Conservation (phyloP, 2,113 vertebrate species). For the Patagioenas fasciata region DNA sequence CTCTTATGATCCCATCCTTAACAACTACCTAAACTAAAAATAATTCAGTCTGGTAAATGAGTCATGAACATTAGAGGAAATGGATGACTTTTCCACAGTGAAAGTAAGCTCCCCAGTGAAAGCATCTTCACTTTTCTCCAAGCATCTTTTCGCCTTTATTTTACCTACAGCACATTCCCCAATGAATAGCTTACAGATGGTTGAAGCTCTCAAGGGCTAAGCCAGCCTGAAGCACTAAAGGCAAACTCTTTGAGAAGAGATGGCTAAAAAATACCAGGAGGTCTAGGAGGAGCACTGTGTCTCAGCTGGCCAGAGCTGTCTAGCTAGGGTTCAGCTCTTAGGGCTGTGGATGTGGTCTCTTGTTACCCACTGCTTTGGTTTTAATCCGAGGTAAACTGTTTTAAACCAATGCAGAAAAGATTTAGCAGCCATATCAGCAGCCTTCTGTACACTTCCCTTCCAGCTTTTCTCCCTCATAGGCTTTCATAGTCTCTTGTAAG, state of each 20-base stretch:
- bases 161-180: slow-evolving; percentile 29
- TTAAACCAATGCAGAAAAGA: neutral
- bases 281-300: neutral
- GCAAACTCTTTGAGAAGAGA: neutral
- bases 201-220: neutral
- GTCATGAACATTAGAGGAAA: neutral
- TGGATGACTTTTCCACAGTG: neutral
- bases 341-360: neutral
- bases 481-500: neutral
- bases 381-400: neutral
- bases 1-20: slow-evolving; percentile 23
- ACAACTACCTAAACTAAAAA: slow-evolving; percentile 21
- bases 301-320: neutral
- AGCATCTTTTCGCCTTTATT: neutral
- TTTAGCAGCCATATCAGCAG: neutral
- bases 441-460: neutral
- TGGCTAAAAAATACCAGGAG: neutral
- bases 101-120: neutral
- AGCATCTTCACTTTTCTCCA: slow-evolving; percentile 5
- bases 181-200: neutral
- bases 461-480: neutral
- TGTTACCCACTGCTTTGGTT: neutral
- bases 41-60: slow-evolving; percentile 23
- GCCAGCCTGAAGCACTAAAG: neutral
- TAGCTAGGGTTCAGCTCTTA: neutral